A percentile compares a stretch with the other conserved stretches of the same genome.
Conservation (phyloP, 1,140 invertebrate species). For the Orussus abietinus region DNA sequence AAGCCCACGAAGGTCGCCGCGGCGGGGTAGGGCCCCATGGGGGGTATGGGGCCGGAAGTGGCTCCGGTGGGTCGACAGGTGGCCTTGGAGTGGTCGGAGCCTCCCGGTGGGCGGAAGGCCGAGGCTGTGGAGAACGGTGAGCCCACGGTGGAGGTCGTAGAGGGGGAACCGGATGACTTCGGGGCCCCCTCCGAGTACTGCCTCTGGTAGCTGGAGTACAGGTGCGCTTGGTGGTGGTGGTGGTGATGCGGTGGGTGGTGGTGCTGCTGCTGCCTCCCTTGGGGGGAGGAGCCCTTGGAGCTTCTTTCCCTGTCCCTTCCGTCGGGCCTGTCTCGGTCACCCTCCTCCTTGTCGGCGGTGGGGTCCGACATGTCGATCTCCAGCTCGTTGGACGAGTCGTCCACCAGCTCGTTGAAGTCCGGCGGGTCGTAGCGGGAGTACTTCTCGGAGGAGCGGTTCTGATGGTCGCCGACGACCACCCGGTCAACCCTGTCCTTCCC, state of each 20-base stretch:
- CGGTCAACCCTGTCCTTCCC: conserved; percentile 46
- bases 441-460: conserved; percentile 41
- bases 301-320: conserved; percentile 50
- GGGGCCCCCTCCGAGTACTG: conserved; percentile 36
- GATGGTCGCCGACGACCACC: conserved; percentile 20
- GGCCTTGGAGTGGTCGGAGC: conserved; percentile 45
- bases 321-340: conserved; percentile 48
- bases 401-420: conserved; percentile 74
- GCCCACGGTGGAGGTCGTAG: conserved; percentile 46
- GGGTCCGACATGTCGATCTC: conserved; percentile 75
- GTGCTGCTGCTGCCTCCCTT: conserved; percentile 30
- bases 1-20: conserved; percentile 64
- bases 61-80: conserved; percentile 44
- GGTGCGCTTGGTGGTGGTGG: conserved; percentile 18
- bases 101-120: conserved; percentile 72
- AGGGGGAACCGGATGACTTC: conserved; percentile 32
- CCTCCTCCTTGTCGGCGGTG: conserved; percentile 51
- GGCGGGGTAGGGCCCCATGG: conserved; percentile 60
- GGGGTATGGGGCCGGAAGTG: conserved; percentile 42
- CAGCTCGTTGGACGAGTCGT: conserved; percentile 74
- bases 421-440: conserved; percentile 65
- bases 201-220: conserved; percentile 39
- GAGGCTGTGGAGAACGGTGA: conserved; percentile 66
- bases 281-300: conserved; percentile 47
- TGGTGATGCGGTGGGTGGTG: conserved; percentile 21